phyloP scores from a whole-genome alignment of 2,113 vertebrate species.

The Scolopax mira region DNA sequence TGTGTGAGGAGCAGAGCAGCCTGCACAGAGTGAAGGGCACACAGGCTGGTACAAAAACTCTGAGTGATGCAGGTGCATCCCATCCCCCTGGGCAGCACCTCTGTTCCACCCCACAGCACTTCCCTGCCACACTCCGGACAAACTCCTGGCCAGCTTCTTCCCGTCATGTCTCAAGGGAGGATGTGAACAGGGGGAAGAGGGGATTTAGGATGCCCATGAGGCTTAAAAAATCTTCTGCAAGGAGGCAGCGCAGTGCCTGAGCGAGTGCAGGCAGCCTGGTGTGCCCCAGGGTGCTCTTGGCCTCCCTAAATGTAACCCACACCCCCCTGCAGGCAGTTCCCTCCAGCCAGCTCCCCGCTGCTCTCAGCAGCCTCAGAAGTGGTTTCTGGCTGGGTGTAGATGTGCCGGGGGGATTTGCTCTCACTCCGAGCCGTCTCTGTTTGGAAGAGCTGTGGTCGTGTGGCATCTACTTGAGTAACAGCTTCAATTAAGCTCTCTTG shows the following conservation, averaged over 20 bases:
- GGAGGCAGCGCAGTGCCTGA: neutral
- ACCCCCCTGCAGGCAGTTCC: slow-evolving; percentile 33
- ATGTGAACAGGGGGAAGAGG: neutral
- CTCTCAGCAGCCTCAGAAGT: slow-evolving; percentile 57
- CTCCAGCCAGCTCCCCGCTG: slow-evolving; percentile 30
- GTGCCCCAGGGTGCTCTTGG: neutral
- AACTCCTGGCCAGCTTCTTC: neutral
- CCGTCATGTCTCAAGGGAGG: neutral
- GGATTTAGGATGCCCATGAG: neutral
- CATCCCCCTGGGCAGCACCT: neutral
- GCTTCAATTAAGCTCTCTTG: slow-evolving; percentile 54
- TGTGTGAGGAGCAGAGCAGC: neutral
- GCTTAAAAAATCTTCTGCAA: neutral
- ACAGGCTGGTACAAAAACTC: neutral
- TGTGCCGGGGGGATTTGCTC: slow-evolving; percentile 48
- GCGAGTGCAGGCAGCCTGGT: neutral
- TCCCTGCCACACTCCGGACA: neutral
- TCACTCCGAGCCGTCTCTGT: neutral
- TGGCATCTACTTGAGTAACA: slow-evolving; percentile 62
- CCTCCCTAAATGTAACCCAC: neutral
- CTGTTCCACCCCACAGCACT: accelerated
- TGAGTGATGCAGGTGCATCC: accelerated
- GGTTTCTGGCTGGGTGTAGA: slow-evolving; percentile 57
- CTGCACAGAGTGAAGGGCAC: accelerated
- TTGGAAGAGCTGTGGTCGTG: slow-evolving; percentile 64